A percentile compares a stretch with the other conserved stretches of the same genome.
These are phyloP conservation scores for Dromiciops gliroides DNA, from an alignment of 2,113 vertebrate species.

Conservation along the genomic window DNA sequence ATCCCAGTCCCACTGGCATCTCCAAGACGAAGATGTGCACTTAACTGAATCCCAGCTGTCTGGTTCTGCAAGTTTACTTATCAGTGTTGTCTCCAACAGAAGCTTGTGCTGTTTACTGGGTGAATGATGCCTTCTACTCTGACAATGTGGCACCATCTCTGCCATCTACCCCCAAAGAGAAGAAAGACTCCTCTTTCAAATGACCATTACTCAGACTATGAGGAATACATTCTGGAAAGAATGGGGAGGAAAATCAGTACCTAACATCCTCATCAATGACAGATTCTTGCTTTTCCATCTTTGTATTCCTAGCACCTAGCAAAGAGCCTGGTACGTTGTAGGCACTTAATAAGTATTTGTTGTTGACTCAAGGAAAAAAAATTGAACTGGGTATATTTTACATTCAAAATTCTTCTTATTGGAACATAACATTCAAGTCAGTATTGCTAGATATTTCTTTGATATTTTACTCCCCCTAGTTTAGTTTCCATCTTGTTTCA, in stretches of 20 bases:
- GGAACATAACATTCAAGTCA: constrained; percentile 11
- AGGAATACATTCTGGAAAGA: background rate
- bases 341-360: background rate
- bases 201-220: background rate
- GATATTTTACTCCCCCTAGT: background rate
- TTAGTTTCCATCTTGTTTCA: background rate
- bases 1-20: background rate
- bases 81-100: background rate
- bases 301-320: background rate
- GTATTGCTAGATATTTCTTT: background rate
- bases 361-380: background rate
- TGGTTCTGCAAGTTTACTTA: background rate
- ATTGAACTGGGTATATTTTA: background rate
- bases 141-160: background rate
- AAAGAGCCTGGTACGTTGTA: background rate
- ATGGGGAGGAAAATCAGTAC: background rate
- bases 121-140: background rate
- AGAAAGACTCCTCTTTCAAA: fast-evolving
- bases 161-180: background rate
- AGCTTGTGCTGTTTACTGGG: background rate
- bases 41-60: background rate
- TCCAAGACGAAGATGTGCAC: background rate
- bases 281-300: background rate
- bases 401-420: background rate
- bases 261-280: background rate